Base-by-base conservation (phyloP, 2,113 vertebrate genomes). In the Apteryx mantelli region DNA sequence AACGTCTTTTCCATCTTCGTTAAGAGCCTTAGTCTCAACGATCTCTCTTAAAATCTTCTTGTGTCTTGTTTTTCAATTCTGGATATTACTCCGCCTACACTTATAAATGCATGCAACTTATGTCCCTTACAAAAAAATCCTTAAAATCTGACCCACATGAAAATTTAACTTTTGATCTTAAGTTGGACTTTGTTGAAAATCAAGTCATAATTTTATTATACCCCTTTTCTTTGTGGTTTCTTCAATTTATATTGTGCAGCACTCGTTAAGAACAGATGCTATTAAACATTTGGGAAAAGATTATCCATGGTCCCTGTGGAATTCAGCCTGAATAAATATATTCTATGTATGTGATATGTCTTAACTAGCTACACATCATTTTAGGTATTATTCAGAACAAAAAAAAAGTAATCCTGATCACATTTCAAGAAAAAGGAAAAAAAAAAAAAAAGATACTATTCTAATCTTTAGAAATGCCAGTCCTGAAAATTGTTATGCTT, bases 261-360 rank as follows among this genome's bases (percentile, higher is more conserved):
- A 44, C 53, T 95, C 82, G 81, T 93, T 89, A 96, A 89, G 61
- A 95, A 83, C 55, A 86, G 77, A 93, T 73, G 89, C 22, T 71
- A 44, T 69, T 92, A 96, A 89, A 80, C 86, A 92, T 82, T 92
- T 94, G 61, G 84, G 80, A 30, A 75, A 68, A 95, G 61, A 64
- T 96, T 95, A 96, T 86, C 76, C 38, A 44, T 50, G 30, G 77
- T 66, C 76, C 88, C 52, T 53, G 64, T 82, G 79, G 82, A 93
- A 97, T 95, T 91, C 52, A 70, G 85, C 68, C 52, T 81, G 83
- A 93, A 95, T 96, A 97, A 95, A 95, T 70, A 94, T 60, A 92
- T 88, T 93, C 66, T 71, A 52, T 76, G 50, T 53, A 89, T 93
- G 95, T 11, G 4, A 40, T 71, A 70, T 82, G 87, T 76, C 63